These are phyloP conservation scores for Brienomyrus brachyistius DNA, from an alignment of 2,113 vertebrate genomes.

Conservation along the genomic window DNA sequence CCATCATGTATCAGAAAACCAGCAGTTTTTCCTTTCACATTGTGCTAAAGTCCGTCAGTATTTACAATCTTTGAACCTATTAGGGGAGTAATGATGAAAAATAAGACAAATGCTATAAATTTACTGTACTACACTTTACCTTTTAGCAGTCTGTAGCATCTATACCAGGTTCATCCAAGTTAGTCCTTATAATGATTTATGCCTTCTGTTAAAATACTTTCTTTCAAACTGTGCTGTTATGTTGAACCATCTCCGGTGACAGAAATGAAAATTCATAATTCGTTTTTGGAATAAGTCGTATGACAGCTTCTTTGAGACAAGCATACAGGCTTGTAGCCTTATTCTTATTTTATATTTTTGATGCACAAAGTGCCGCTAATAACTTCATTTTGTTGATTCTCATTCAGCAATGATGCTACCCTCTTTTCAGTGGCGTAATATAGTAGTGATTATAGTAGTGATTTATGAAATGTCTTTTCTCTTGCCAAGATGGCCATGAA, in stretches of 20 bases:
- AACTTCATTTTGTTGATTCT: slow-evolving; percentile 52
- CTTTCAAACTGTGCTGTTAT: slow-evolving; percentile 23
- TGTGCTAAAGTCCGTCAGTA: slow-evolving; percentile 39
- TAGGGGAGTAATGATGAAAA: slow-evolving; percentile 35
- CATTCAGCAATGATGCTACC: slow-evolving; percentile 59
- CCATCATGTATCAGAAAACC: slow-evolving; percentile 52
- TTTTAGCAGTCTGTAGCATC: slow-evolving; percentile 59
- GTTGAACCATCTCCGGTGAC: slow-evolving; percentile 31
- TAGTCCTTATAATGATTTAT: slow-evolving; percentile 30
- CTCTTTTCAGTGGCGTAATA: slow-evolving; percentile 47
- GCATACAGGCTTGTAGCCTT: slow-evolving; percentile 72
- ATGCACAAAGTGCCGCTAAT: slow-evolving; percentile 71
- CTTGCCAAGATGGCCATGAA: slow-evolving; percentile 65
- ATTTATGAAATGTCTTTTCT: slow-evolving; percentile 68
- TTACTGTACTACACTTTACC: slow-evolving; percentile 34
- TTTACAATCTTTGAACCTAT: slow-evolving; percentile 31
- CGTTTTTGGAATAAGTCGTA: slow-evolving; percentile 35
- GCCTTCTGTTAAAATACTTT: slow-evolving; percentile 16
- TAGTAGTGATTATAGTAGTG: slow-evolving; percentile 48
- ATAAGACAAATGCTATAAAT: slow-evolving; percentile 17
- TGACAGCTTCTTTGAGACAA: slow-evolving; percentile 53
- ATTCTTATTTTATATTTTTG: slow-evolving; percentile 66
- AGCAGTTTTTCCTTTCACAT: slow-evolving; percentile 52
- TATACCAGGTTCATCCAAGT: slow-evolving; percentile 44
- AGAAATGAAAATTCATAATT: slow-evolving; percentile 28